Evolutionary conservation across 2,797 vertebrate genomes (phyloP).

Genomic region (Lepidocolaptes lacrymiger): DNA sequence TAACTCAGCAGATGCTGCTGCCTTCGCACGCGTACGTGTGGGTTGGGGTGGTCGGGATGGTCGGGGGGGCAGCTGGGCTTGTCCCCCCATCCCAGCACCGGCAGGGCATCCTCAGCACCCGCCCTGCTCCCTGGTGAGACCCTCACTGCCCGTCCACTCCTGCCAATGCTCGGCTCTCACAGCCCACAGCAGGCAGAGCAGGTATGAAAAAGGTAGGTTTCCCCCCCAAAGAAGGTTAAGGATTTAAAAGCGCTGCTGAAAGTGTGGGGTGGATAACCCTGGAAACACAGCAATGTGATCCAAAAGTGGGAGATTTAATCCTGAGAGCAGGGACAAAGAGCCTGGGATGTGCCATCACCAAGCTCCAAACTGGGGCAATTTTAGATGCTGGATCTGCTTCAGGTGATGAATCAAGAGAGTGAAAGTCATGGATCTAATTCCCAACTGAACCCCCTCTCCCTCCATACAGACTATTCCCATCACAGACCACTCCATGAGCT

Average conservation of each 20-base stretch:
- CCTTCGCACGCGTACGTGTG: fast-evolving
- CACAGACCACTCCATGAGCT: background rate
- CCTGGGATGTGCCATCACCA: fast-evolving
- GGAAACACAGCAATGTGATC: background rate
- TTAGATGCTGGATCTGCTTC: background rate
- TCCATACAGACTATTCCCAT: fast-evolving
- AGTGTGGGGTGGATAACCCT: fast-evolving
- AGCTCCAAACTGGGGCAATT: background rate
- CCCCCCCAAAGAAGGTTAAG: background rate
- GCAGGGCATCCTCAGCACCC: fast-evolving
- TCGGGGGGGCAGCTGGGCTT: background rate
- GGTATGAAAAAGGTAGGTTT: fast-evolving
- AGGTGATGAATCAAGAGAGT: fast-evolving
- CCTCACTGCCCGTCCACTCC: background rate
- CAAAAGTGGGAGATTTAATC: background rate
- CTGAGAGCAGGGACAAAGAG: background rate
- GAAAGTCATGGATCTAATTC: background rate
- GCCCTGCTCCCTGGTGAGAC: background rate
- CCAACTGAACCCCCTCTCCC: background rate
- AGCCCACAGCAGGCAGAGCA: fast-evolving
- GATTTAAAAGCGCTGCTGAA: background rate
- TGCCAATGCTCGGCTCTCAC: background rate
- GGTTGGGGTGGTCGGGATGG: background rate
- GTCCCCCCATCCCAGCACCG: fast-evolving
- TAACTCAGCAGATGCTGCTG: background rate